A percentile compares a stretch with the other conserved stretches of the same genome.
Conservation (phyloP, 2,888 invertebrate species). For the Euproctis similis region DNA sequence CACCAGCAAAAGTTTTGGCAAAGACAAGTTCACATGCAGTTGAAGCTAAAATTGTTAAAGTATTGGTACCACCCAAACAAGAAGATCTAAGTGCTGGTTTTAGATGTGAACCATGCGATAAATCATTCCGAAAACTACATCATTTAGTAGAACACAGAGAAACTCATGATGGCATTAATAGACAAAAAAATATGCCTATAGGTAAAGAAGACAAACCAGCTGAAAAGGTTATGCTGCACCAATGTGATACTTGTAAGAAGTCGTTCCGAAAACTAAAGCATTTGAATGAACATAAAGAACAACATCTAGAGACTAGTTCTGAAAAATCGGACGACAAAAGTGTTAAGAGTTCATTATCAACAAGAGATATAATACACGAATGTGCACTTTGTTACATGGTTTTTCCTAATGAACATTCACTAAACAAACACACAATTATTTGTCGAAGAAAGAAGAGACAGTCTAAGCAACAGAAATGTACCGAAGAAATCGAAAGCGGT, state of each 20-base stretch:
- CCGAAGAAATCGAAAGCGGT: slow-evolving; percentile 17
- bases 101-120: slow-evolving; percentile 69
- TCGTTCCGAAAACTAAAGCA: slow-evolving; percentile 62
- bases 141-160: slow-evolving; percentile 70
- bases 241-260: slow-evolving; percentile 64
- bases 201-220: slow-evolving; percentile 17
- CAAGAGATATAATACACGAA: slow-evolving; percentile 70
- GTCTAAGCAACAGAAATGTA: slow-evolving; percentile 32
- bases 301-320: slow-evolving; percentile 55
- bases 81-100: slow-evolving; percentile 61
- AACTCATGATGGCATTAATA: slow-evolving; percentile 62
- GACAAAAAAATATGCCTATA: slow-evolving; percentile 34
- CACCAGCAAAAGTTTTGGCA: slow-evolving; percentile 33
- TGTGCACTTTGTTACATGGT: slow-evolving; percentile 72
- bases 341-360: slow-evolving; percentile 56
- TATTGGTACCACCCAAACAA: slow-evolving; percentile 28
- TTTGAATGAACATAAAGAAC: slow-evolving; percentile 66
- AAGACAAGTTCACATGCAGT: slow-evolving; percentile 54
- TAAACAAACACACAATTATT: slow-evolving; percentile 57
- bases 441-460: slow-evolving; percentile 64
- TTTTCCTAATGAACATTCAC: slow-evolving; percentile 68
- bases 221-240: slow-evolving; percentile 39
- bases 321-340: slow-evolving; percentile 67
- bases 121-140: slow-evolving; percentile 68
- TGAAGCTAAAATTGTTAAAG: slow-evolving; percentile 39